Base-by-base conservation (phyloP, 2,888 invertebrate genomes). In the Bombylius discolor region DNA sequence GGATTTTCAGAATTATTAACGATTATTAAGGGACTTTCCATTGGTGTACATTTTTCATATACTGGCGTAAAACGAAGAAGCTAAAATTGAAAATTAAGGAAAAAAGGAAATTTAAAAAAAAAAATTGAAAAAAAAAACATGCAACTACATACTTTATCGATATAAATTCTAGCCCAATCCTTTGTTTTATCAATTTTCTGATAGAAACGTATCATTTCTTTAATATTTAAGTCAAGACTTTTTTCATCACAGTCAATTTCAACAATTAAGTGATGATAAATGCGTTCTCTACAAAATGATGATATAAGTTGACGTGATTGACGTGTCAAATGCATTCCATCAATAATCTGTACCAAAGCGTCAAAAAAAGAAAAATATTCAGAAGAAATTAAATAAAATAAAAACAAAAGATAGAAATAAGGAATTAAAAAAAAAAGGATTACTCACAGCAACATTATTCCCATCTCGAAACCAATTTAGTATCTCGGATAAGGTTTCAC, bases 291-390 rank as follows among this genome's bases (percentile, higher is more conserved):
- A 61, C 88, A 84, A 67, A 88, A 83, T 58, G 85, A 82, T 68
- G 82, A 79, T 54, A 92, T 80, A 67, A 89, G 82, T 62, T 85
- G 79, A 34, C 95, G 81, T 61, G 94, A 85, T 56, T 84, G 82
- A 49, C 84, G 77, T 0, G 91, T 91, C 47, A 93, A 89, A 74
- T 95, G 91, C 31, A 94, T 94, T 42, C 93, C 95, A 73, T 96
- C 96, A 66, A 95, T 83, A 60, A 96, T 89, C 89, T 90, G 69
- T 39, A 9, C 4, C 7, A 34, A 13, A 77, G 23, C 3, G 23
- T 2, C 23, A 77, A 49, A 34, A 42, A 36, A 54, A 49, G 5
- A 36, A 32, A 45, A 14, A 14, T 11, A 23, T 7, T 23, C 12
- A 44, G 12, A 12, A 11, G 1, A 45, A 14, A 14, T 42, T 42